A percentile compares a stretch with the other conserved stretches of the same genome.
These are phyloP conservation scores for Pheosia tremula DNA, from an alignment of 2,888 invertebrate species.

Conservation along the genomic window DNA sequence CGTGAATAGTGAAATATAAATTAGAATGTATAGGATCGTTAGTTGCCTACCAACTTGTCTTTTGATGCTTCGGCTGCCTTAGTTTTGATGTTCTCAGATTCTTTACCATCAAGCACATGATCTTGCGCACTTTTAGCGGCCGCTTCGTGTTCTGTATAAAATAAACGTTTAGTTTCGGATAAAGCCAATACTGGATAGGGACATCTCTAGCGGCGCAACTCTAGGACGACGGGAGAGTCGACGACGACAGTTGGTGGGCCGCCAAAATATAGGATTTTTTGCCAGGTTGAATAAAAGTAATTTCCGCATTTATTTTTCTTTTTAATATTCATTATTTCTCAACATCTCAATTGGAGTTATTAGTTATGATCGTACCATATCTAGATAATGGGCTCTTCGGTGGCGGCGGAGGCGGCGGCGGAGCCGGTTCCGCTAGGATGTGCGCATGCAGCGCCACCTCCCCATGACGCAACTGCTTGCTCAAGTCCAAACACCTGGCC, in stretches of 20 bases:
- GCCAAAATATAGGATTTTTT: too few species aligned
- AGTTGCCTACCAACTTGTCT: slow-evolving; percentile 55
- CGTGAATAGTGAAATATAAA: background rate
- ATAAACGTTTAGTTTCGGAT: background rate
- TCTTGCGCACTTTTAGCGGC: slow-evolving; percentile 15
- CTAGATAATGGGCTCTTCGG: slow-evolving; percentile 63
- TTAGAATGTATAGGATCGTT: background rate
- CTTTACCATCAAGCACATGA: slow-evolving; percentile 14
- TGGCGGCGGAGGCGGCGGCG: slow-evolving; percentile 60
- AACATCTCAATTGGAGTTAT: background rate
- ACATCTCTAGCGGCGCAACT: too few species aligned
- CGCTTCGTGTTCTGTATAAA: slow-evolving; percentile 45
- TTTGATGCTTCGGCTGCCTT: slow-evolving; percentile 44
- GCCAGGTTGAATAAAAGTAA: too few species aligned
- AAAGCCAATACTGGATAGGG: too few species aligned
- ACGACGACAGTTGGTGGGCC: too few species aligned
- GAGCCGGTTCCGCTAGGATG: slow-evolving; percentile 70
- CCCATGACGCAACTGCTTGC: slow-evolving; percentile 57
- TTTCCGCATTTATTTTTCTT: too few species aligned
- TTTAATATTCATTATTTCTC: too few species aligned
- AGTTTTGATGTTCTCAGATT: slow-evolving; percentile 30
- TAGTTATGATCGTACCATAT: slow-evolving; percentile 50
- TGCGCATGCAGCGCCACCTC: slow-evolving; percentile 77
- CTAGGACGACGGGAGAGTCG: too few species aligned
- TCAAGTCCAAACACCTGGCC: slow-evolving; percentile 53